Percentiles rank a stretch among this genome's conserved stretches.
phyloP scores from a whole-genome alignment of 2,888 invertebrate species.

The Tenthredo amoena region DNA sequence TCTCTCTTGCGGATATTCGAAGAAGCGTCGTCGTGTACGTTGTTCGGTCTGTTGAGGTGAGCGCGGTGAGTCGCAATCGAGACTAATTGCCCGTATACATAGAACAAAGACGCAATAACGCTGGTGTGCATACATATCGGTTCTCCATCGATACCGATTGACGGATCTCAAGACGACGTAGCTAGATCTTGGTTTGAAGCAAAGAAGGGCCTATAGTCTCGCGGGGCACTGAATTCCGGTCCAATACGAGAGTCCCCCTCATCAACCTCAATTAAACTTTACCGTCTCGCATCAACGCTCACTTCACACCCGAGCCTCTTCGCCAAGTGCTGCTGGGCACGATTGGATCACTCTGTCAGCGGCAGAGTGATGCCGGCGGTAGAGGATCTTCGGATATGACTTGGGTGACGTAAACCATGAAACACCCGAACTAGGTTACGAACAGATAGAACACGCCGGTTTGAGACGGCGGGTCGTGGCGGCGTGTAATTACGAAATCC shows the following conservation, averaged over 20 bases:
- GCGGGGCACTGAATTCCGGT: conserved; percentile 75
- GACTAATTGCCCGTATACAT: not conserved
- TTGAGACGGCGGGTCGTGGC: conserved; percentile 23
- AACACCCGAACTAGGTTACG: not conserved
- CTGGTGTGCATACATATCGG: not conserved
- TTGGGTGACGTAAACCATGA: not conserved
- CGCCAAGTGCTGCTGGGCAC: conserved; percentile 64
- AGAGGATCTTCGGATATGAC: conserved; percentile 3
- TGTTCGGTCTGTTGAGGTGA: not conserved
- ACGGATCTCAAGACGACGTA: conserved; percentile 64
- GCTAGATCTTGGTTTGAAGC: conserved; percentile 61
- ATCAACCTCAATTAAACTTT: conserved; percentile 78
- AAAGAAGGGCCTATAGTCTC: conserved; percentile 72
- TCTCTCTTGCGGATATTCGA: not conserved
- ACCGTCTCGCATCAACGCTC: conserved; percentile 75
- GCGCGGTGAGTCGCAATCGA: not conserved
- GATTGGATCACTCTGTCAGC: conserved; percentile 40
- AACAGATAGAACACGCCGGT: not conserved
- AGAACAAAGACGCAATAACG: not conserved
- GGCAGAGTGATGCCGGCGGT: not conserved
- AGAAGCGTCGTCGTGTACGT: not conserved
- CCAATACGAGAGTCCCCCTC: conserved; percentile 78
- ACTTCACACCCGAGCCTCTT: conserved; percentile 74
- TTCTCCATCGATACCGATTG: conserved; percentile 14
- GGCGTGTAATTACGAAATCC: conserved; percentile 42